Conservation (phyloP, 2,113 vertebrate genomes). For the Apaloderma vittatum region DNA sequence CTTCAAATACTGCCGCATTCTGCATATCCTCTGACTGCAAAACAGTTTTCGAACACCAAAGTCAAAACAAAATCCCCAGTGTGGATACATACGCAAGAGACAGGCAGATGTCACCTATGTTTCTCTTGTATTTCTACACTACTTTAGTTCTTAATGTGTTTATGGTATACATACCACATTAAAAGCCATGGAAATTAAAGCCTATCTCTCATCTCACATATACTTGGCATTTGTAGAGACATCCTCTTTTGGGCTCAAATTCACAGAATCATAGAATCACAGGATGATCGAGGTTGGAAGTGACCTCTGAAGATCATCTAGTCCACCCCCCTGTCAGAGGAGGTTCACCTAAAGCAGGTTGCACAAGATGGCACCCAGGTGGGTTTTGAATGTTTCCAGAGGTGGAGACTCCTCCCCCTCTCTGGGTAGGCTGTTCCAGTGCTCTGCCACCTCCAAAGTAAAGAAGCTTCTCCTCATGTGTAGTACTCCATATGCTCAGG, state of each 20-base stretch:
- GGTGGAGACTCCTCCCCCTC: too few species aligned
- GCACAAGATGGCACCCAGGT: too few species aligned
- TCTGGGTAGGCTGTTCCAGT: too few species aligned
- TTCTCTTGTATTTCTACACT: background rate
- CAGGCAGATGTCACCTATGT: background rate
- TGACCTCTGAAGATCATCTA: too few species aligned
- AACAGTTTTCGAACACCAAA: background rate
- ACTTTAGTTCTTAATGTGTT: background rate
- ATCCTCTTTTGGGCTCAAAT: fast-evolving
- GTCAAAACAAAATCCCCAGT: fast-evolving
- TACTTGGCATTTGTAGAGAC: background rate
- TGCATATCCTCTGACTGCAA: background rate
- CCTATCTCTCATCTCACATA: background rate
- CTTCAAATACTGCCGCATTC: background rate
- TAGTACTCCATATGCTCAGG: too few species aligned
- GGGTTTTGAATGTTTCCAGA: too few species aligned
- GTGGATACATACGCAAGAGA: background rate
- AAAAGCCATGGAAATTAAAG: background rate
- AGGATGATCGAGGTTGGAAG: too few species aligned
- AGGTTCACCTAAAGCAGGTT: too few species aligned
- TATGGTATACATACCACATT: background rate
- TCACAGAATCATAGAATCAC: background rate
- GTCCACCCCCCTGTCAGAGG: too few species aligned
- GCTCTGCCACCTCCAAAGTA: too few species aligned
- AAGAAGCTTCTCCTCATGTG: too few species aligned